Evolutionary conservation across 2,113 vertebrate genomes (phyloP).

Genomic region (Polyodon spathula): DNA sequence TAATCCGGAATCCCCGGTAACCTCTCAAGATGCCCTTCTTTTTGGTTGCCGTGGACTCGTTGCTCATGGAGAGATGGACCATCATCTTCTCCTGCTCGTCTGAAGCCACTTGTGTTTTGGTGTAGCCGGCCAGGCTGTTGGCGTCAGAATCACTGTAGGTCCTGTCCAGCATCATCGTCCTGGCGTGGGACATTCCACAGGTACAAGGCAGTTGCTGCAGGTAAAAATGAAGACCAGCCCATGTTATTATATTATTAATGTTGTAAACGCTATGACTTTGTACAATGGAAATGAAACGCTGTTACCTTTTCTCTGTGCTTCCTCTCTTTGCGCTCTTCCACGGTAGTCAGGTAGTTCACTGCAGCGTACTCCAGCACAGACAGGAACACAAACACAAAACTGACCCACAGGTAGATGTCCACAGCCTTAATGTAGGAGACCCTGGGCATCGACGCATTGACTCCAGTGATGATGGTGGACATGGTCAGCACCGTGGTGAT

Average conservation of each 20-base stretch:
- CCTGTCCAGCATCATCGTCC: slow-evolving; percentile 79
- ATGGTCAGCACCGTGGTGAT: slow-evolving; percentile 90
- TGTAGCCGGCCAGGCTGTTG: slow-evolving; percentile 79
- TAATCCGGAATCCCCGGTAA: slow-evolving; percentile 65
- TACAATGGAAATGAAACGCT: slow-evolving; percentile 29
- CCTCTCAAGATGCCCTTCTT: slow-evolving; percentile 67
- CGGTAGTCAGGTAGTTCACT: slow-evolving; percentile 85
- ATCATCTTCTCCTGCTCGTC: slow-evolving; percentile 75
- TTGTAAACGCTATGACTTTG: background rate
- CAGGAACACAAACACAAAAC: slow-evolving; percentile 63
- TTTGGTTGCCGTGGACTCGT: slow-evolving; percentile 56
- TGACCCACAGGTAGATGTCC: slow-evolving; percentile 65
- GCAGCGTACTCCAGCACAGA: slow-evolving; percentile 66
- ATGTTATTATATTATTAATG: background rate
- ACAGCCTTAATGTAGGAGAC: slow-evolving; percentile 67
- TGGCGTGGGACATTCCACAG: slow-evolving; percentile 70
- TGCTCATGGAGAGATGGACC: slow-evolving; percentile 72
- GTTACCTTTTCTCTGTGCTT: slow-evolving; percentile 70
- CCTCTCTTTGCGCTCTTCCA: slow-evolving; percentile 73
- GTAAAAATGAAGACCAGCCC: background rate
- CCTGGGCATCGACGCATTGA: slow-evolving; percentile 63
- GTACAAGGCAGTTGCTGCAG: slow-evolving; percentile 58
- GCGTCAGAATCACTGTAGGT: slow-evolving; percentile 74
- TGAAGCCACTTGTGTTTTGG: slow-evolving; percentile 56
- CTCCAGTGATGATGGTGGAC: slow-evolving; percentile 78